Evolutionary conservation across 2,888 invertebrate species (phyloP), one percentile per base, ranked within the genome.

Genomic region (Napeogenes inachia): DNA sequence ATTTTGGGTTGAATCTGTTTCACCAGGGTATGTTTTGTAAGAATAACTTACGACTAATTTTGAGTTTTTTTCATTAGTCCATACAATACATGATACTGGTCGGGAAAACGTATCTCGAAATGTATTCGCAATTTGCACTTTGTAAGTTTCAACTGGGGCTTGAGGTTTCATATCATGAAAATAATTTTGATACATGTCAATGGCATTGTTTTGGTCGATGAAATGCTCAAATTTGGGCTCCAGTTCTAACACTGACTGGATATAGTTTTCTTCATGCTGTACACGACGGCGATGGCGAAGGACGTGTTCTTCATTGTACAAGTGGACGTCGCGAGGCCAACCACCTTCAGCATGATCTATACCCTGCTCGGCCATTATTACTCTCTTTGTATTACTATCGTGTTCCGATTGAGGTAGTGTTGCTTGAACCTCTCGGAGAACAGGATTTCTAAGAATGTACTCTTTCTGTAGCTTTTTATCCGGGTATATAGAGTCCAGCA

Each of bases 261-360:
- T 91, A 81, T 95, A 97, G 60, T 85, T 84, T 72, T 96, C 96
- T 65, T 96, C 96, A 70, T 96, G 95, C 79, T 94, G 94, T 32
- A 95, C 91, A 77, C 96, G 95, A 69, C 96, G 95, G 59, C 95
- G 91, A 80, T 94, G 94, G 59, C 96, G 92, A 53, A 91, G 78
- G 8, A 94, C 93, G 74, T 94, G 94, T 70, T 97, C 96, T 70
- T 94, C 92, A 74, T 93, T 93, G 56, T 88, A 81, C 63, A 86
- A 80, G 68, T 93, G 93, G 10, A 94, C 87, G 69, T 97, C 96
- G 73, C 94, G 94, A 2, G 96, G 96, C 96, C 96, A 97, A 21
- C 96, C 96, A 64, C 96, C 96, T 82, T 96, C 96, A 13, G 87
- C 89, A 78, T 97, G 96, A 71, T 92, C 92, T 77, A 96, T 92